phyloP scores from a whole-genome alignment of 2,113 vertebrate species.

The Limnothrissa miodon region DNA sequence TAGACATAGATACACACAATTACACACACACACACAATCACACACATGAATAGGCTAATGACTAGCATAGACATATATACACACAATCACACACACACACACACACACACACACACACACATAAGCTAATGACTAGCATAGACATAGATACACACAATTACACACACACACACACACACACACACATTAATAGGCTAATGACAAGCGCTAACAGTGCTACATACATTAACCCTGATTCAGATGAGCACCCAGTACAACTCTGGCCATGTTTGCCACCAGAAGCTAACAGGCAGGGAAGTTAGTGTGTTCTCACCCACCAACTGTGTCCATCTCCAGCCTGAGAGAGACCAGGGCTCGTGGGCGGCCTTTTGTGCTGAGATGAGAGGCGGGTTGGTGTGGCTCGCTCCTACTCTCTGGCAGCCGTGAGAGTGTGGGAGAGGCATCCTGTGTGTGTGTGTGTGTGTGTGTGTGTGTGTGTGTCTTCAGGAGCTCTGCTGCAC shows the following conservation, averaged over 20 bases:
- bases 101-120: no score
- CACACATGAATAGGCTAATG: no score
- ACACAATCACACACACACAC: no score
- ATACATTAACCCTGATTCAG: background rate
- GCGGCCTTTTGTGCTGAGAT: background rate
- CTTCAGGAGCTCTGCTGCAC: background rate
- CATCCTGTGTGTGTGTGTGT: background rate
- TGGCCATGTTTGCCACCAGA: background rate
- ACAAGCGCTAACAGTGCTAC: background rate
- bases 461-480: conserved; percentile 1
- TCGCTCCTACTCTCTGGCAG: background rate
- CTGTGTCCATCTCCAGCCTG: background rate
- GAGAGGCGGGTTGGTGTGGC: background rate
- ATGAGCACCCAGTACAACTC: background rate
- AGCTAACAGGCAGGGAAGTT: background rate
- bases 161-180: no score
- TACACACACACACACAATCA: no score
- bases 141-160: no score
- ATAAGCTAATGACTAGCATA: no score
- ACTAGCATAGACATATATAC: no score
- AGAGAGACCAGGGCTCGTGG: background rate
- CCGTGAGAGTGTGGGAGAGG: conserved; percentile 10
- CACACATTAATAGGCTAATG: no score
- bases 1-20: no score
- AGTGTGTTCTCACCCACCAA: background rate